Conservation (phyloP, 2,113 vertebrate species). For the Pseudorhombus dupliciocellatus region DNA sequence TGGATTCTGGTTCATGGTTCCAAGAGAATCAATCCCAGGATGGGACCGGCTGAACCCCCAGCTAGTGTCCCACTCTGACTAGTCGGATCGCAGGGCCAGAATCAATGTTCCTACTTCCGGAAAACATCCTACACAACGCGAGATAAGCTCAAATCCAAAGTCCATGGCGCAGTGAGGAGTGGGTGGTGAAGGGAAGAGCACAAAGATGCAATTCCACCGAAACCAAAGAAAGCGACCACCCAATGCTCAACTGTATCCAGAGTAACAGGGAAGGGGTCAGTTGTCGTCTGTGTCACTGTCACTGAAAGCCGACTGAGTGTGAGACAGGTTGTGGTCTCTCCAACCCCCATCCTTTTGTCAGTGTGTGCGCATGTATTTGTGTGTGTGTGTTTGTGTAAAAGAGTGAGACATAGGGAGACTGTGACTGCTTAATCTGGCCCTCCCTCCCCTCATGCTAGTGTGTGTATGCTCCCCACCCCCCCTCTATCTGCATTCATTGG, state of each 20-base stretch:
- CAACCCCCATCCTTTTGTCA: constrained; percentile 61
- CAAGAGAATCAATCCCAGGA: constrained; percentile 29
- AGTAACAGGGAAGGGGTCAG: constrained; percentile 46
- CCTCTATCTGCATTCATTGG: constrained; percentile 64
- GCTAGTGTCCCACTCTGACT: constrained; percentile 33
- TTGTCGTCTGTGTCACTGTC: constrained; percentile 26
- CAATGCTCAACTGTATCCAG: constrained; percentile 4
- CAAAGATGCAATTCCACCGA: constrained; percentile 15
- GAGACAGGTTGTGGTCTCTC: constrained; percentile 53
- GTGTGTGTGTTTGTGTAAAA: constrained; percentile 35
- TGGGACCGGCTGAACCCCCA: constrained; percentile 41
- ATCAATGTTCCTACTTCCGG: constrained; percentile 41
- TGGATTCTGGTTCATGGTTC: constrained; percentile 64
- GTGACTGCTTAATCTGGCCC: constrained; percentile 69
- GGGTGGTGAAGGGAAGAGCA: neutral
- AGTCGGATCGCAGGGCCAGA: constrained; percentile 31
- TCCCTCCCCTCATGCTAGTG: constrained; percentile 34
- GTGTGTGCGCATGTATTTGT: constrained; percentile 26
- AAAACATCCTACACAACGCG: constrained; percentile 43
- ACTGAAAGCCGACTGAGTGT: constrained; percentile 27
- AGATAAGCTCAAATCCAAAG: constrained; percentile 45
- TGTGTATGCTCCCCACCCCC: constrained; percentile 53
- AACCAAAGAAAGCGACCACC: neutral
- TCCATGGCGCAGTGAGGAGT: constrained; percentile 43
- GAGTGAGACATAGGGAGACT: constrained; percentile 61